Conservation (phyloP, 2,113 vertebrate species). For the Desmodus rotundus region DNA sequence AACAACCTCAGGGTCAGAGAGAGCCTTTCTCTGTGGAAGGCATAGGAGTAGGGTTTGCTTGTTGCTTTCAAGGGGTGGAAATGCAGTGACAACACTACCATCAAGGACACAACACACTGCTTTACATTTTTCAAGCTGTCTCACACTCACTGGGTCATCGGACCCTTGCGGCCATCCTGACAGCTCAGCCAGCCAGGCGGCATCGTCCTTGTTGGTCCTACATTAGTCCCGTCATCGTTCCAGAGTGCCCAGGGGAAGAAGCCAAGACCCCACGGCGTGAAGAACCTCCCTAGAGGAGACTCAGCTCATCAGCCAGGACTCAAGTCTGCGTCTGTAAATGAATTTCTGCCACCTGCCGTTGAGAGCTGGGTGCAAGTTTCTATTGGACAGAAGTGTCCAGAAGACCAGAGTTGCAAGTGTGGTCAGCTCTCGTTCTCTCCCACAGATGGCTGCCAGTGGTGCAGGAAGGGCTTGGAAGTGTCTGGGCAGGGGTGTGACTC, state of each 20-base stretch:
- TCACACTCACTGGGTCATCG: background rate
- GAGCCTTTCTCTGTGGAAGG: background rate
- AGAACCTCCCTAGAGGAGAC: background rate
- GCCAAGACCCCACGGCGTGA: background rate
- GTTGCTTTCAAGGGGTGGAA: background rate
- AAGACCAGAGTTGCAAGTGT: background rate
- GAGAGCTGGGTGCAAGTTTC: background rate
- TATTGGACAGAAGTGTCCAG: background rate
- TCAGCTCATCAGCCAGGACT: background rate
- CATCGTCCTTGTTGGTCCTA: background rate
- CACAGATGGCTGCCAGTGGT: rapidly evolving
- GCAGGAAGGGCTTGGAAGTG: background rate
- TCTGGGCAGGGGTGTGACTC: background rate
- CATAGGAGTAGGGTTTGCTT: background rate
- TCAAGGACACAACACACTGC: background rate
- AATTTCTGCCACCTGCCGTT: background rate
- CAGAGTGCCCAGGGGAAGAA: background rate
- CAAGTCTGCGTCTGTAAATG: background rate
- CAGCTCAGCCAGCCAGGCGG: background rate
- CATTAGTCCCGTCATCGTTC: background rate
- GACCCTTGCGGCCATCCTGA: background rate
- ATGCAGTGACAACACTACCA: background rate
- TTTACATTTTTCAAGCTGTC: background rate
- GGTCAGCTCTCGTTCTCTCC: background rate
- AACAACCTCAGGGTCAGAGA: background rate